These are phyloP conservation scores for Trichacis sp. DNA, from an alignment of 2,888 invertebrate genomes.

Conservation along the genomic window DNA sequence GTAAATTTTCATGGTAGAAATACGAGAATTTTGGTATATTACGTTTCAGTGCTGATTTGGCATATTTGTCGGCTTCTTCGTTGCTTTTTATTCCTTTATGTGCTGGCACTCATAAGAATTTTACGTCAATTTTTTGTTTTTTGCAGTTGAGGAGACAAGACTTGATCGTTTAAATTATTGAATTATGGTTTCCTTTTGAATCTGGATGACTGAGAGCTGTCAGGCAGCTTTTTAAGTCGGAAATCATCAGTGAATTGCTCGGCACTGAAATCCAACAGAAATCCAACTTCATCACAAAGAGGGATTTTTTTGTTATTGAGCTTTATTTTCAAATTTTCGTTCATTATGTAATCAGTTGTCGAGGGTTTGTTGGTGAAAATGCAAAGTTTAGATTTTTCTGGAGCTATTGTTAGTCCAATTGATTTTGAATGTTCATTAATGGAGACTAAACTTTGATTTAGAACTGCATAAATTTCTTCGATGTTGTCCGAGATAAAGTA, in stretches of 20 bases:
- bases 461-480: background rate
- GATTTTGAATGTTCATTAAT: background rate
- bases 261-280: too few species aligned
- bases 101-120: conserved; percentile 1
- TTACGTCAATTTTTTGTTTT: background rate
- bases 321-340: background rate
- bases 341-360: background rate
- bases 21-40: background rate
- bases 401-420: background rate
- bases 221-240: conserved; percentile 3
- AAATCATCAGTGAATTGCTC: background rate
- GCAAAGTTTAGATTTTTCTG: too few species aligned
- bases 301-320: background rate
- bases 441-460: background rate
- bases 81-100: conserved; percentile 7
- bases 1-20: background rate
- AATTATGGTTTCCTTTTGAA: background rate
- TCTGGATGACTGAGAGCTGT: background rate
- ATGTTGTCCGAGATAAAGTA: too few species aligned
- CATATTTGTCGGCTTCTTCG: background rate
- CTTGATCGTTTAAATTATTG: background rate
- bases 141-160: background rate
- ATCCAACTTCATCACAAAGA: background rate
- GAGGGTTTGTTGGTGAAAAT: background rate
- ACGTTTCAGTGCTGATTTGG: background rate